Evolutionary conservation across 2,797 vertebrate species (phyloP), one percentile per base, ranked within the genome.

Genomic region (Chanos chanos): DNA sequence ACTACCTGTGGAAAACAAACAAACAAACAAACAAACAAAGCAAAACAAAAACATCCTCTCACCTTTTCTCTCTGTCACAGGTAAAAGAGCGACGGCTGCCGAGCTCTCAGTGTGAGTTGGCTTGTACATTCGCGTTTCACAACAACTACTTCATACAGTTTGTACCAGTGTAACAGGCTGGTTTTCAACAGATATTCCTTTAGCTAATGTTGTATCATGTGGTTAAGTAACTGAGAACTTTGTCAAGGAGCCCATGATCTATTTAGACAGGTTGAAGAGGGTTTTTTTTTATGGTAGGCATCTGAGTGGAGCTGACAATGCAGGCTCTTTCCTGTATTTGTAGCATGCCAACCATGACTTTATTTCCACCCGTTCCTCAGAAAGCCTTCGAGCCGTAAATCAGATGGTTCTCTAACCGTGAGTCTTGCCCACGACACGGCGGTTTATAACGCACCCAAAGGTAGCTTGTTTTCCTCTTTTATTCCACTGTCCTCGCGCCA

Each of bases 101-200:
- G 81, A 89, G 71, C 78, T 90, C 70, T 89, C 89, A 83, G 87
- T 89, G 88, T 90, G 89, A 90, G 89, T 90, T 75, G 85, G 58
- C 73, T 84, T 55, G 61, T 78, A 69, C 80, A 53, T 68, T 83
- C 81, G 71, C 68, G 81, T 51, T 41, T 61, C 25, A 61, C 18
- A 51, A 37, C 15, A 44, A 8, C 24, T 12, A 40, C 27, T 24
- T 53, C 55, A 41, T 18, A 6, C 10, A 21, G 9, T 18, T 12
- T 43, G 18, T 9, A 12, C 18, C 22, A 21, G 19, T 7, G 16
- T 43, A 19, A 43, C 18, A 43, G 19, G n/a, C n/a, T n/a, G n/a
- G n/a, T n/a, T n/a, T n/a, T n/a, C n/a, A n/a, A n/a, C n/a, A n/a
- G n/a, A n/a, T n/a, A n/a, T n/a, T n/a, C n/a, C n/a, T n/a, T n/a